These are phyloP conservation scores for Phymorhynchus buccinoides DNA, from an alignment of 1,140 invertebrate genomes.

Conservation along the genomic window DNA sequence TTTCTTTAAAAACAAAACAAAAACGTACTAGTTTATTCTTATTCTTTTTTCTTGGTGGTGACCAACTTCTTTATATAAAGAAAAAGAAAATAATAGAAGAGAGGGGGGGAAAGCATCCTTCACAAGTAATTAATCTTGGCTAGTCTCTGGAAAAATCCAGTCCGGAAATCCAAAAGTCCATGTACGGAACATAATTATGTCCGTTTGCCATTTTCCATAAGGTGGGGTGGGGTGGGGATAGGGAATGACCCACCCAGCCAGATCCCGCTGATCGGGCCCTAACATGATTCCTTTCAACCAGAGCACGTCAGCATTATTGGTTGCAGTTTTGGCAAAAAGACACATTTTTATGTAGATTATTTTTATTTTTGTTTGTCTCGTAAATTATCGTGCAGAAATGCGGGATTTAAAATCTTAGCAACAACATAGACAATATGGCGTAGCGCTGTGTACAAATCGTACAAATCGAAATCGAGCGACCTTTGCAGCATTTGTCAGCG, in stretches of 20 bases:
- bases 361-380: background rate
- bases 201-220: background rate
- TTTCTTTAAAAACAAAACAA: too few relatives aligned
- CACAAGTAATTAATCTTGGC: too few relatives aligned
- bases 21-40: too few relatives aligned
- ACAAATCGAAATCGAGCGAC: background rate
- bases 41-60: too few relatives aligned
- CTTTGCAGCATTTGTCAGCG: background rate
- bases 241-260: background rate
- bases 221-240: background rate
- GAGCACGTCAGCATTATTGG: background rate
- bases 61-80: too few relatives aligned
- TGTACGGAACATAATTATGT: too few relatives aligned
- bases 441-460: background rate
- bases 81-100: too few relatives aligned
- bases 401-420: constrained; percentile 42
- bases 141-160: too few relatives aligned
- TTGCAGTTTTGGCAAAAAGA: background rate
- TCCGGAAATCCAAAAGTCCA: too few relatives aligned
- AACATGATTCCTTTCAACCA: background rate
- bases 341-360: background rate
- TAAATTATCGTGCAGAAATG: constrained; percentile 37
- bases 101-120: too few relatives aligned
- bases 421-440: constrained; percentile 44
- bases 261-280: background rate